Evolutionary conservation across 2,888 invertebrate species (phyloP).

Genomic region (Drosophila lacicola): DNA sequence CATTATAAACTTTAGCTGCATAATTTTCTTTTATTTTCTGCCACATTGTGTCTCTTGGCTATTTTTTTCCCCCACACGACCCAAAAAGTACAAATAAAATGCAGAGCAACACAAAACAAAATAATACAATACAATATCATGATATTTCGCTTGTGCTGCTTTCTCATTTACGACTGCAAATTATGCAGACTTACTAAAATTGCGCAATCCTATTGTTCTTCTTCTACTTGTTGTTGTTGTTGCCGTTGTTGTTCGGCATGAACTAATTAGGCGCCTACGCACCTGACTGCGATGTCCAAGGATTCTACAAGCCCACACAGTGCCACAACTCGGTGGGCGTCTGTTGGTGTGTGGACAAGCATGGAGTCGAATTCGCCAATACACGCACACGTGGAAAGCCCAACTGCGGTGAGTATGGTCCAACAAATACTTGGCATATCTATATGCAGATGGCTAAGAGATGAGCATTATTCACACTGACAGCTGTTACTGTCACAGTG

Average conservation of each 20-base stretch:
- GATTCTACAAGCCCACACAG: slow-evolving; percentile 94
- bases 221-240: slow-evolving; percentile 32
- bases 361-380: slow-evolving; percentile 94
- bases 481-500: not conserved
- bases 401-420: slow-evolving; percentile 89
- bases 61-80: slow-evolving; percentile 46
- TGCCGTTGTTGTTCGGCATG: slow-evolving; percentile 30
- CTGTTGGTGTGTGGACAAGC: slow-evolving; percentile 97
- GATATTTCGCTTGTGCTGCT: slow-evolving; percentile 69
- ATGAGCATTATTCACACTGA: not conserved
- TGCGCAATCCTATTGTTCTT: slow-evolving; percentile 58
- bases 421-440: not conserved
- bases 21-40: slow-evolving; percentile 49
- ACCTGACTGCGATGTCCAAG: slow-evolving; percentile 94
- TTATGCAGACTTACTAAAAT: slow-evolving; percentile 69
- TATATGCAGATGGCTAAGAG: not conserved
- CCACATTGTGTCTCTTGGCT: slow-evolving; percentile 3
- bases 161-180: slow-evolving; percentile 47
- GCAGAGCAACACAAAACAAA: slow-evolving; percentile 34
- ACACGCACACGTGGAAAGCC: slow-evolving; percentile 93
- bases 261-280: slow-evolving; percentile 88
- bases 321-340: slow-evolving; percentile 94
- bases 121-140: slow-evolving; percentile 34
- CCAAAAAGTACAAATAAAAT: slow-evolving; percentile 44
- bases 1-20: slow-evolving; percentile 59